phyloP scores from a whole-genome alignment of 2,797 vertebrate species.

The Avahi laniger region DNA sequence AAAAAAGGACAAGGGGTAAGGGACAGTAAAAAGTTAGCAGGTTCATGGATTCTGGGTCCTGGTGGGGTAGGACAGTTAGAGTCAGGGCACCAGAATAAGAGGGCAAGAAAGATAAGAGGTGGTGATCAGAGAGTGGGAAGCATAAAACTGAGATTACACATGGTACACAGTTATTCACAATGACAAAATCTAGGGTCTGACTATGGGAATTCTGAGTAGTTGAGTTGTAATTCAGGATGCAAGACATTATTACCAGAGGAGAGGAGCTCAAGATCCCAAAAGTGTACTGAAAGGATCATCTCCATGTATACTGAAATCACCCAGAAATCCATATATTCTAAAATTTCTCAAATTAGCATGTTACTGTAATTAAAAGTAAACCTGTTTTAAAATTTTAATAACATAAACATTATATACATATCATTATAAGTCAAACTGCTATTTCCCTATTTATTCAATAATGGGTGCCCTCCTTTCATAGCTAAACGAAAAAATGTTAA shows the following conservation, averaged over 20 bases:
- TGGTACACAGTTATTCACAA: neutral
- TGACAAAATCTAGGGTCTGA: neutral
- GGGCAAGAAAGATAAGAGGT: neutral
- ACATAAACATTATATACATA: neutral
- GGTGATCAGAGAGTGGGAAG: neutral
- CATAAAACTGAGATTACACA: neutral
- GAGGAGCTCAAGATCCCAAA: neutral
- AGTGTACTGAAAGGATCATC: neutral
- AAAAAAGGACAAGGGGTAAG: no score
- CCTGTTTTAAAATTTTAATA: neutral
- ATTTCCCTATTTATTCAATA: neutral
- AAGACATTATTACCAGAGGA: neutral
- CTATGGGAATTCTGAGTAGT: neutral
- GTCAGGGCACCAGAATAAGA: neutral
- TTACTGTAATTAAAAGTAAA: conserved; percentile 11
- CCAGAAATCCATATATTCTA: neutral
- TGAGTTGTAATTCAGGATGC: neutral
- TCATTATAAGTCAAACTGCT: neutral
- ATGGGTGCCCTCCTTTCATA: neutral
- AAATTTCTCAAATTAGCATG: neutral
- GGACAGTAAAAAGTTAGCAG: no score
- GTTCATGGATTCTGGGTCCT: neutral
- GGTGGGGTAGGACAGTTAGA: neutral
- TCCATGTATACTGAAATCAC: neutral
- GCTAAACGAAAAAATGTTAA: neutral